These are phyloP conservation scores for Argopecten irradians DNA, from an alignment of 1,140 invertebrate species.

Conservation along the genomic window DNA sequence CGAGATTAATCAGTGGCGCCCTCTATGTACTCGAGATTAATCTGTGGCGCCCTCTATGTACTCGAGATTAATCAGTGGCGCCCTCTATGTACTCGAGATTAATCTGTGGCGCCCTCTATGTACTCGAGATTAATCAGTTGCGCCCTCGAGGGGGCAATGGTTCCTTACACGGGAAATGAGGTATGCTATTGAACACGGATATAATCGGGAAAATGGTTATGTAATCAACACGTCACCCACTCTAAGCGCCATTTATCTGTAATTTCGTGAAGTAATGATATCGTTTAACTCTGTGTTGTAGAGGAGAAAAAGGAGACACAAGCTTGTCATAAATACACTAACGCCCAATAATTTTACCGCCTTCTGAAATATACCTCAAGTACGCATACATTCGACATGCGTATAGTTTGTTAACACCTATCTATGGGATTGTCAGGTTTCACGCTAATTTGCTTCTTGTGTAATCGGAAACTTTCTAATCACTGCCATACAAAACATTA, in stretches of 20 bases:
- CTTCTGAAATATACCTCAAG: not conserved
- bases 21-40: too few relatives aligned
- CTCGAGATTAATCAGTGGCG: too few relatives aligned
- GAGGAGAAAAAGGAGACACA: not conserved
- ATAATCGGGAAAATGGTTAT: not conserved
- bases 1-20: too few relatives aligned
- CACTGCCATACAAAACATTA: too few relatives aligned
- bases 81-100: too few relatives aligned
- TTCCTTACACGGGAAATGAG: too few relatives aligned
- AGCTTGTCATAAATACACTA: not conserved
- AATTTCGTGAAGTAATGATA: not conserved
- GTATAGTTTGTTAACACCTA: not conserved
- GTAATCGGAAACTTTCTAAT: too few relatives aligned
- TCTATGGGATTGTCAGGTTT: not conserved
- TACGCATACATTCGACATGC: not conserved
- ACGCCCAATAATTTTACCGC: not conserved
- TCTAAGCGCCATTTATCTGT: not conserved
- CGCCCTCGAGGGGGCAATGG: too few relatives aligned
- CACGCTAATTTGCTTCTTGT: not conserved
- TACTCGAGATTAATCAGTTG: too few relatives aligned
- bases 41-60: too few relatives aligned
- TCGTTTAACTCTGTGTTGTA: not conserved
- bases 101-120: too few relatives aligned
- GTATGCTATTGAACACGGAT: conserved; percentile 1
- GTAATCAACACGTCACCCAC: not conserved